A percentile compares a stretch with the other conserved stretches of the same genome.
These are phyloP conservation scores for Pygmarrhopalites habei DNA, from an alignment of 1,140 invertebrate genomes.

Conservation along the genomic window DNA sequence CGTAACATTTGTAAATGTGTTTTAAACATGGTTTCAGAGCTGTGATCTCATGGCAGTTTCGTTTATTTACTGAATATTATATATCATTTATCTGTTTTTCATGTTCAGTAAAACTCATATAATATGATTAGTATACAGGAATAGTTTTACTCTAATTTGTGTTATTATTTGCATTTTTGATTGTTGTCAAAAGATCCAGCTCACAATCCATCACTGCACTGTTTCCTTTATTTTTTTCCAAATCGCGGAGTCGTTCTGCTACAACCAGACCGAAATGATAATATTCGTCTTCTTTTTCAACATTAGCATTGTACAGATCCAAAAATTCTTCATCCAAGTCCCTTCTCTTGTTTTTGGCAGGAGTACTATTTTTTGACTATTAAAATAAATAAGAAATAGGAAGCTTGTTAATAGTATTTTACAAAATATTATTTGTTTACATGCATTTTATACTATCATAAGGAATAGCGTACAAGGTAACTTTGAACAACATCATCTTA, in stretches of 20 bases:
- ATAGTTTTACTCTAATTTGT: too few species aligned
- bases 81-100: too few species aligned
- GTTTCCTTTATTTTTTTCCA: not conserved
- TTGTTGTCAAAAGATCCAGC: not conserved
- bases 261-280: not conserved
- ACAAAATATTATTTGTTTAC: not conserved
- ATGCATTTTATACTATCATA: not conserved
- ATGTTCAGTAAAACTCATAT: too few species aligned
- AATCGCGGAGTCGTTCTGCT: not conserved
- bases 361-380: not conserved
- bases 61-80: too few species aligned
- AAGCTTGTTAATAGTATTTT: not conserved
- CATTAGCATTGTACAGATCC: not conserved
- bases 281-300: not conserved
- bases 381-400: not conserved
- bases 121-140: too few species aligned
- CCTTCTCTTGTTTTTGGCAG: not conserved
- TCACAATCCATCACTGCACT: not conserved
- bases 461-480: too few species aligned
- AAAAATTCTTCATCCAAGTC: not conserved
- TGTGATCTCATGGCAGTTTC: too few species aligned
- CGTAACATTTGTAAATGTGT: not conserved
- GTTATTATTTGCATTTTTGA: too few species aligned
- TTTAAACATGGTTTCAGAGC: too few species aligned
- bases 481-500: too few species aligned